A percentile compares a stretch with the other conserved stretches of the same genome.
Evolutionary conservation across 2,888 invertebrate genomes (phyloP).

Genomic region (Trilocha varians): DNA sequence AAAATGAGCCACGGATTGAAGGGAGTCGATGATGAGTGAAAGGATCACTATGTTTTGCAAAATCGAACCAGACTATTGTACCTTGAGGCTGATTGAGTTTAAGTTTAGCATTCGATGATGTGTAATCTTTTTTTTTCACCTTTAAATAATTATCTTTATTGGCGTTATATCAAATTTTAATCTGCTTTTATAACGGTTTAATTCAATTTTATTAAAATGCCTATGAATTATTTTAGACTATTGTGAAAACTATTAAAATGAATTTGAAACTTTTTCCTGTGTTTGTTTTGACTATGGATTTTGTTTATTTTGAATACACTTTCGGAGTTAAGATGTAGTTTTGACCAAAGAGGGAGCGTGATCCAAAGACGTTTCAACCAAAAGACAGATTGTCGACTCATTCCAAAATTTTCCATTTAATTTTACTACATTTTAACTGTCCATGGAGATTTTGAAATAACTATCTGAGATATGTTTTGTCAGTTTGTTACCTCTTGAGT

Average conservation of each 20-base stretch:
- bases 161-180: slow-evolving; percentile 14
- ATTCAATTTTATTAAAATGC: slow-evolving; percentile 49
- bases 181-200: slow-evolving; percentile 38
- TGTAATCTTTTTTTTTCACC: slow-evolving; percentile 3
- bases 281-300: slow-evolving; percentile 31
- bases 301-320: slow-evolving; percentile 29
- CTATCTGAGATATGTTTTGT: no score
- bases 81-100: neutral
- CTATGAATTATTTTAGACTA: slow-evolving; percentile 60
- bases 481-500: neutral
- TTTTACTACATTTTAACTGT: no score
- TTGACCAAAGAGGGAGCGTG: slow-evolving; percentile 53
- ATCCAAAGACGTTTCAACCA: slow-evolving; percentile 53
- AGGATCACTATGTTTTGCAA: neutral
- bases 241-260: slow-evolving; percentile 69
- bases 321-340: slow-evolving; percentile 27
- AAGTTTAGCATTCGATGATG: neutral
- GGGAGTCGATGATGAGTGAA: neutral
- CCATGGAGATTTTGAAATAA: no score
- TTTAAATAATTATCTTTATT: neutral
- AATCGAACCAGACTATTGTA: neutral
- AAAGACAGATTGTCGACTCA: slow-evolving; percentile 42
- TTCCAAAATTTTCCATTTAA: no score
- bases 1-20: no score
- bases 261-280: slow-evolving; percentile 65